phyloP scores from a whole-genome alignment of 2,888 invertebrate genomes.

The Drosophila paranaensis region DNA sequence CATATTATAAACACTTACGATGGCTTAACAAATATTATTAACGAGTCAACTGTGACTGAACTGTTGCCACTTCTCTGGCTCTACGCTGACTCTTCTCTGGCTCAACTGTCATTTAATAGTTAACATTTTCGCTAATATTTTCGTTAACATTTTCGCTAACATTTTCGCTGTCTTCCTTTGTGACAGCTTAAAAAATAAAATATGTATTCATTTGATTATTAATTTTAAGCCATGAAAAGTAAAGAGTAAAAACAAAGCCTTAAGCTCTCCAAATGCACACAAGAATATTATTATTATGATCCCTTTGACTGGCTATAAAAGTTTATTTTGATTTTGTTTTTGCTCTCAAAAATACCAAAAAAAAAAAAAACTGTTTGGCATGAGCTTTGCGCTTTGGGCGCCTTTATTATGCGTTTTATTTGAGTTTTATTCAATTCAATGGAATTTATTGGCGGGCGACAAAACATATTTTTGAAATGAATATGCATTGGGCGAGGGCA shows the following conservation, averaged over 20 bases:
- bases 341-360: too few relatives aligned
- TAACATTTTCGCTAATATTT: too few relatives aligned
- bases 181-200: neutral
- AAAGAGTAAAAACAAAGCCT: neutral
- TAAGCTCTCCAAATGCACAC: neutral
- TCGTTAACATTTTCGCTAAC: too few relatives aligned
- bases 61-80: too few relatives aligned
- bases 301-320: neutral
- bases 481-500: neutral
- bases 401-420: neutral
- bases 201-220: neutral
- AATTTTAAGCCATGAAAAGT: neutral
- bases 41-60: too few relatives aligned
- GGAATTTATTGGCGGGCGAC: neutral
- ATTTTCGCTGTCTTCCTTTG: too few relatives aligned
- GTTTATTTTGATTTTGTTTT: neutral
- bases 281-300: neutral
- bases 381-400: neutral
- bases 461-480: conserved; percentile 6
- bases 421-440: conserved; percentile 2
- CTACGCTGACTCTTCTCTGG: too few relatives aligned
- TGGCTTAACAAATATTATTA: too few relatives aligned
- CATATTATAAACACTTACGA: too few relatives aligned
- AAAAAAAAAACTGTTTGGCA: too few relatives aligned
- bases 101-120: too few relatives aligned